Conservation (phyloP, 2,113 vertebrate genomes). For the Callionymus lyra region DNA sequence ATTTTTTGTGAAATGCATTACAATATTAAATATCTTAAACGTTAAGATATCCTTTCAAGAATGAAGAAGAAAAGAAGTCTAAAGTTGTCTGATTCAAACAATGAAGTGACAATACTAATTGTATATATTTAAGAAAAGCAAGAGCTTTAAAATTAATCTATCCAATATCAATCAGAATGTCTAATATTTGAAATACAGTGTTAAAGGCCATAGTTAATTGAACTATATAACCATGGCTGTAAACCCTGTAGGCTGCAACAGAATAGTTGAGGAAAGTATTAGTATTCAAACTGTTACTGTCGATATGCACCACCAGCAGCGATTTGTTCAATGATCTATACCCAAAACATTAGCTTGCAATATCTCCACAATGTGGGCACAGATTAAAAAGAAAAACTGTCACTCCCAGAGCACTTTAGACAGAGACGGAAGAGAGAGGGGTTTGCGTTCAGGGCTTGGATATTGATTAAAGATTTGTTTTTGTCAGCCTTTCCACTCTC, state of each 20-base stretch:
- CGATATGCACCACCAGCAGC: constrained; percentile 52
- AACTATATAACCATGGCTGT: too few species aligned
- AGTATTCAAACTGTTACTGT: constrained; percentile 48
- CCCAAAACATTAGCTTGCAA: constrained; percentile 66
- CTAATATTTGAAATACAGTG: too few species aligned
- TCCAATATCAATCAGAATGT: too few species aligned
- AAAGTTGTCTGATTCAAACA: too few species aligned
- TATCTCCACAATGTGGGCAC: constrained; percentile 65
- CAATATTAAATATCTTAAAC: too few species aligned
- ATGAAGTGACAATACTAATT: too few species aligned
- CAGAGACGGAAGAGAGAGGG: constrained; percentile 62
- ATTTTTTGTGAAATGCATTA: too few species aligned
- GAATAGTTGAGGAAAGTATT: constrained; percentile 37
- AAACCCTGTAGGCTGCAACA: constrained; percentile 1
- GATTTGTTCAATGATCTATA: constrained; percentile 58
- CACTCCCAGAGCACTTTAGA: constrained; percentile 58
- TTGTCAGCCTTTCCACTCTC: constrained; percentile 74
- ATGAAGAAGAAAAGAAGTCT: too few species aligned
- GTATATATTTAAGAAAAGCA: too few species aligned
- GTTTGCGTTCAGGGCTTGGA: constrained; percentile 61
- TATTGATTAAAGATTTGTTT: constrained; percentile 79
- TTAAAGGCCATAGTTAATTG: too few species aligned
- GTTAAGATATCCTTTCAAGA: too few species aligned
- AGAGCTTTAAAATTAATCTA: too few species aligned
- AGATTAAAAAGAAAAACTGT: constrained; percentile 68